Percentiles rank a stretch among this genome's conserved stretches.
These are phyloP conservation scores for Eilema sororculum DNA, from an alignment of 2,888 invertebrate species.

Conservation along the genomic window DNA sequence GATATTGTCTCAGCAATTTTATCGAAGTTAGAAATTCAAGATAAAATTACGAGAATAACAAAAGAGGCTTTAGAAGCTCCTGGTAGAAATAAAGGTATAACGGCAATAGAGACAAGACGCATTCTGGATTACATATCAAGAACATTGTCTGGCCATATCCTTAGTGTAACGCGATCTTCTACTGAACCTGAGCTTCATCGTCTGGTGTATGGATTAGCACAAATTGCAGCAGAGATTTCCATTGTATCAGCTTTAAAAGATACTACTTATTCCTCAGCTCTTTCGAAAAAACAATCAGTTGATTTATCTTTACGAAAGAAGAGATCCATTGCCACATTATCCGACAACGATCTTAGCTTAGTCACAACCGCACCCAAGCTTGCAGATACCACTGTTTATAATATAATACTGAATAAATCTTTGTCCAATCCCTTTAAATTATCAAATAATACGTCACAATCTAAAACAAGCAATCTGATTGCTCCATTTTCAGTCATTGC, in stretches of 20 bases:
- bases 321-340: slow-evolving; percentile 57
- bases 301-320: slow-evolving; percentile 78
- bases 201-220: slow-evolving; percentile 80
- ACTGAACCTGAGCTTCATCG: slow-evolving; percentile 83
- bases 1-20: slow-evolving; percentile 80
- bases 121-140: slow-evolving; percentile 82
- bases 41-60: slow-evolving; percentile 82
- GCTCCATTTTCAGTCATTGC: slow-evolving; percentile 73
- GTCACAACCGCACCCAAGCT: slow-evolving; percentile 46
- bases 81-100: slow-evolving; percentile 79
- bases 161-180: slow-evolving; percentile 76
- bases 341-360: slow-evolving; percentile 30
- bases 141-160: slow-evolving; percentile 78
- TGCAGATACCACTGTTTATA: slow-evolving; percentile 59
- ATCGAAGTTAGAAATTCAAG: slow-evolving; percentile 79
- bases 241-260: slow-evolving; percentile 82
- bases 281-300: slow-evolving; percentile 81
- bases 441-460: slow-evolving; percentile 25
- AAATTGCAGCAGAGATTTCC: slow-evolving; percentile 82
- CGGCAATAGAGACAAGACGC: slow-evolving; percentile 81
- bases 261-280: slow-evolving; percentile 75
- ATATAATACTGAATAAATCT: slow-evolving; percentile 71
- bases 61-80: slow-evolving; percentile 80
- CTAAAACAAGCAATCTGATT: slow-evolving; percentile 30
- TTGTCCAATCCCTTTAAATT: slow-evolving; percentile 14